Conservation (phyloP, 1,140 invertebrate genomes). For the Drosophila guanche region DNA sequence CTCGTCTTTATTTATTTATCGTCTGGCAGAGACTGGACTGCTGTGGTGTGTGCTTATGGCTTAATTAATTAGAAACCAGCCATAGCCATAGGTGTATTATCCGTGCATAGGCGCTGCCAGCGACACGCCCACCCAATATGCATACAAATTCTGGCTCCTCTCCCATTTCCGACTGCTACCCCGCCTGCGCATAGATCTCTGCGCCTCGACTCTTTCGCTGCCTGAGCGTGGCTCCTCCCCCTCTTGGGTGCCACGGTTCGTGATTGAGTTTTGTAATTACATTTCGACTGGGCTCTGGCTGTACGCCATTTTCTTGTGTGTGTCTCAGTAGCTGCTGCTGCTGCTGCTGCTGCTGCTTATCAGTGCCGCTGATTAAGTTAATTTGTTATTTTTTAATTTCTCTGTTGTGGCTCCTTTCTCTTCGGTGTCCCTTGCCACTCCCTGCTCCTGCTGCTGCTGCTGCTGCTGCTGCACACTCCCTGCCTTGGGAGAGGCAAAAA, state of each 20-base stretch:
- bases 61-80: constrained; percentile 57
- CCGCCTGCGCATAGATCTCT: constrained; percentile 65
- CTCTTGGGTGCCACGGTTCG: constrained; percentile 14
- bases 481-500: constrained; percentile 45
- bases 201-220: not conserved
- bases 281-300: not conserved
- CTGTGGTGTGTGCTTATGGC: constrained; percentile 33
- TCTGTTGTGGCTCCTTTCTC: not conserved
- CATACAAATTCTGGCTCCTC: constrained; percentile 53
- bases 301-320: constrained; percentile 35
- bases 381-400: constrained; percentile 64
- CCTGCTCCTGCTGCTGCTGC: constrained; percentile 6
- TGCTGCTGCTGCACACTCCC: constrained; percentile 2
- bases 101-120: constrained; percentile 9
- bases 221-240: constrained; percentile 36
- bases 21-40: constrained; percentile 36
- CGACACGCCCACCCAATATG: constrained; percentile 34
- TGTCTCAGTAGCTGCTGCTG: too few relatives aligned
- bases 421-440: not conserved
- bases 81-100: constrained; percentile 14
- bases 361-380: constrained; percentile 71
- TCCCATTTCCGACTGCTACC: constrained; percentile 39
- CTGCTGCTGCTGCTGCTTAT: constrained; percentile 44
- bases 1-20: not conserved
- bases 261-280: constrained; percentile 71